These are phyloP conservation scores for Orthonyx spaldingii DNA, from an alignment of 2,113 vertebrate genomes.

Conservation along the genomic window DNA sequence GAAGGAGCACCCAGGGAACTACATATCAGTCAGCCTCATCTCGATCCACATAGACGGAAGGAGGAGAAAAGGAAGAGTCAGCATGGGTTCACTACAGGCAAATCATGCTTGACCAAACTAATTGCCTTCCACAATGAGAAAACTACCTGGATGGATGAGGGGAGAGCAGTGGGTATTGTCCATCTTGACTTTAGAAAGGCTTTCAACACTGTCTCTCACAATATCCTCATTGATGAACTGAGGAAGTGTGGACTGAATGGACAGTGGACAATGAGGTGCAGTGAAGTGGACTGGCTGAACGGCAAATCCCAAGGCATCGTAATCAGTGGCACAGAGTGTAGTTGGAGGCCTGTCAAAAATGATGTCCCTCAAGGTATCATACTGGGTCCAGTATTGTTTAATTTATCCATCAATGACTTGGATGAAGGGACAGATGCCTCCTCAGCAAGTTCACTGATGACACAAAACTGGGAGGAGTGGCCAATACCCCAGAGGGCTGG, in stretches of 20 bases:
- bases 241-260: not conserved
- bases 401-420: rapidly evolving
- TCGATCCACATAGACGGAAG: not conserved
- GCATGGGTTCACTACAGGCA: not conserved
- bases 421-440: not conserved
- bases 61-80: not conserved
- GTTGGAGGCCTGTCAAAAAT: not conserved
- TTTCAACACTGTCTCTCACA: not conserved
- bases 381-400: not conserved
- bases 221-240: not conserved
- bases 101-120: rapidly evolving
- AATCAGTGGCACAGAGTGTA: not conserved
- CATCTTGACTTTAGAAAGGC: not conserved
- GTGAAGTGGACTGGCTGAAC: not conserved
- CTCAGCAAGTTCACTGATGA: not conserved
- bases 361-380: too few relatives aligned
- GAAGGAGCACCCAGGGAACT: not conserved
- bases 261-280: not conserved
- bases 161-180: not conserved
- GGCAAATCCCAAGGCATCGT: not conserved
- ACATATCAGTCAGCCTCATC: rapidly evolving
- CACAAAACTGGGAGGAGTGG: not conserved
- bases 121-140: rapidly evolving
- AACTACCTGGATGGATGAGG: not conserved
- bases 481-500: rapidly evolving